Conservation (phyloP, 2,113 vertebrate species). For the Acrocephalus arundinaceus region DNA sequence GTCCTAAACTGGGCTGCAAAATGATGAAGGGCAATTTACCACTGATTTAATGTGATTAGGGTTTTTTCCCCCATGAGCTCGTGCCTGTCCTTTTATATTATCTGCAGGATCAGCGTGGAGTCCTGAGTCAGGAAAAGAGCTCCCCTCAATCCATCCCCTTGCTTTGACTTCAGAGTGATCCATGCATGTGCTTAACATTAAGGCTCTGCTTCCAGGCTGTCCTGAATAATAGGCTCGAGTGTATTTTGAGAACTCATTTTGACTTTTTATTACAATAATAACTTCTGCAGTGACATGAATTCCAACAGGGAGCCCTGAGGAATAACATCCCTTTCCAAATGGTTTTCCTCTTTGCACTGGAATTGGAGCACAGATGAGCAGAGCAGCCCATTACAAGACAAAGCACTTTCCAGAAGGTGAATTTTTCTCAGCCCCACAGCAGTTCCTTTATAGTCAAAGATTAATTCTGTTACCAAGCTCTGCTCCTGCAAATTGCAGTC, state of each 20-base stretch:
- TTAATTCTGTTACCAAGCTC: not conserved
- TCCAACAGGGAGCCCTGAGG: slow-evolving; percentile 23
- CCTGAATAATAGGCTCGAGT: slow-evolving; percentile 23
- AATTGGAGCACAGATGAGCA: not conserved
- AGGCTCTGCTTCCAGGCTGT: slow-evolving; percentile 42
- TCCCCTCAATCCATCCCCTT: slow-evolving; percentile 2
- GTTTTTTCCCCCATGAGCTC: not conserved
- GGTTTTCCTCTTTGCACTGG: slow-evolving; percentile 48
- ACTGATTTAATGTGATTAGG: slow-evolving; percentile 35
- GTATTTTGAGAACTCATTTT: slow-evolving; percentile 63
- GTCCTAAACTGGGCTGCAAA: not conserved
- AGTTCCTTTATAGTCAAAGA: not conserved
- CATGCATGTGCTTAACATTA: slow-evolving; percentile 61
- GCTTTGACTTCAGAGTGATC: slow-evolving; percentile 29
- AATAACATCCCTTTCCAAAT: slow-evolving; percentile 50
- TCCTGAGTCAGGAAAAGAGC: slow-evolving; percentile 53
- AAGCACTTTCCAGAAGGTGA: slow-evolving; percentile 31
- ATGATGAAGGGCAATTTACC: not conserved
- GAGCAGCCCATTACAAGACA: slow-evolving; percentile 1
- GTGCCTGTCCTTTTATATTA: slow-evolving; percentile 1
- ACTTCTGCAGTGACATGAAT: slow-evolving; percentile 61
- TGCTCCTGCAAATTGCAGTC: not conserved
- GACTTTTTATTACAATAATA: slow-evolving; percentile 67
- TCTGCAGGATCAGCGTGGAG: not conserved
- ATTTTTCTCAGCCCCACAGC: slow-evolving; percentile 3